A percentile compares a stretch with the other conserved stretches of the same genome.
Evolutionary conservation across 2,113 vertebrate genomes (phyloP).

Genomic region (Riparia riparia): DNA sequence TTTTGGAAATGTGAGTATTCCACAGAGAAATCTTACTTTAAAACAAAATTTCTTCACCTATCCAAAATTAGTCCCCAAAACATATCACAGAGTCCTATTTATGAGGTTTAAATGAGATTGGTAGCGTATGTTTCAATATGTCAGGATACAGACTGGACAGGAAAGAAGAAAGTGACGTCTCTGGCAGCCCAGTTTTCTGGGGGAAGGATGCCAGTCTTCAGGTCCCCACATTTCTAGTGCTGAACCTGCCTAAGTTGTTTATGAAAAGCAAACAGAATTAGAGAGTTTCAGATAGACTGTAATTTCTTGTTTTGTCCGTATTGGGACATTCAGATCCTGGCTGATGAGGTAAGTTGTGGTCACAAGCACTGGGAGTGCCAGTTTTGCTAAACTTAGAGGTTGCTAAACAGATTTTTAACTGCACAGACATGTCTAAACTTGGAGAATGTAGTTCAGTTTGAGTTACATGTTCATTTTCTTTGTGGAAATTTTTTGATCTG

Average conservation of each 20-base stretch:
- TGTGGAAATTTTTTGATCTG: slow-evolving; percentile 8
- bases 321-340: slow-evolving; percentile 30
- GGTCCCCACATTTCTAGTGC: background rate
- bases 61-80: background rate
- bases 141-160: background rate
- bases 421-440: background rate
- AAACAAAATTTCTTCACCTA: background rate
- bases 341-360: slow-evolving; percentile 24
- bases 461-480: slow-evolving; percentile 2
- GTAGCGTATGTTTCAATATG: background rate
- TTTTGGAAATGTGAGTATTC: background rate
- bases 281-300: background rate
- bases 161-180: background rate
- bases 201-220: background rate
- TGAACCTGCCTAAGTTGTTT: background rate
- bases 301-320: background rate
- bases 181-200: background rate
- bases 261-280: background rate
- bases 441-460: background rate
- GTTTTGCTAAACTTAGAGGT: slow-evolving; percentile 21
- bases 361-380: background rate
- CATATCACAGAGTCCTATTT: background rate
- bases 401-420: slow-evolving; percentile 24
- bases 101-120: background rate
- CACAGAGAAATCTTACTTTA: background rate